Conservation (phyloP, 2,113 vertebrate genomes). For the Bos indicus region DNA sequence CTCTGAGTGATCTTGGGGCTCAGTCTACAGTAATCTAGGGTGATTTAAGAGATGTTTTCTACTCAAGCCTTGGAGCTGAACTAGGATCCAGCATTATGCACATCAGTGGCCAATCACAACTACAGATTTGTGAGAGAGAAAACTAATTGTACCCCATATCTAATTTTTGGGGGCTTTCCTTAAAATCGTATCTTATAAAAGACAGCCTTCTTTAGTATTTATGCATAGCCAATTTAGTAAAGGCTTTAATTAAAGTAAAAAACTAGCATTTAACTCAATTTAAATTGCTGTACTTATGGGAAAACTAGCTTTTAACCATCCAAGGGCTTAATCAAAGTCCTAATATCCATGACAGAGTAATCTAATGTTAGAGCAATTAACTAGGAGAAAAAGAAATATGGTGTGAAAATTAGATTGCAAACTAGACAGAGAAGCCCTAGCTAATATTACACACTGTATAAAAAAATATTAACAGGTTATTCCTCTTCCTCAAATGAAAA, state of each 20-base stretch:
- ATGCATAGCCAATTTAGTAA: background rate
- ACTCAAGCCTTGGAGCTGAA: background rate
- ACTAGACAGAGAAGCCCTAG: background rate
- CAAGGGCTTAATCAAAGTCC: constrained; percentile 33
- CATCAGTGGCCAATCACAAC: background rate
- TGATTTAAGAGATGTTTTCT: background rate
- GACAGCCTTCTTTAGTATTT: background rate
- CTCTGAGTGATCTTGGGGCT: background rate
- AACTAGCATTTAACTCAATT: constrained; percentile 21
- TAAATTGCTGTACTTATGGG: constrained; percentile 24
- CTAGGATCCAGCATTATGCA: background rate
- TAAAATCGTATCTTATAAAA: background rate
- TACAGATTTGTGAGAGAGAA: background rate
- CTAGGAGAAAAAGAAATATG: background rate
- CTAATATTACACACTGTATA: background rate
- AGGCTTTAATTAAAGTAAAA: constrained; percentile 49
- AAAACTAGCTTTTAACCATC: constrained; percentile 36
- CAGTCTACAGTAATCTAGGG: background rate
- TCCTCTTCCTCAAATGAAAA: background rate
- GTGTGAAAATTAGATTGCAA: background rate
- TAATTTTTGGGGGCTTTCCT: background rate
- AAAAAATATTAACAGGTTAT: background rate
- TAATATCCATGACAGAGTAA: constrained; percentile 15
- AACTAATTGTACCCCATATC: background rate
- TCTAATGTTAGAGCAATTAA: background rate